Conservation (phyloP, 2,888 invertebrate genomes). For the Tipula helvola region DNA sequence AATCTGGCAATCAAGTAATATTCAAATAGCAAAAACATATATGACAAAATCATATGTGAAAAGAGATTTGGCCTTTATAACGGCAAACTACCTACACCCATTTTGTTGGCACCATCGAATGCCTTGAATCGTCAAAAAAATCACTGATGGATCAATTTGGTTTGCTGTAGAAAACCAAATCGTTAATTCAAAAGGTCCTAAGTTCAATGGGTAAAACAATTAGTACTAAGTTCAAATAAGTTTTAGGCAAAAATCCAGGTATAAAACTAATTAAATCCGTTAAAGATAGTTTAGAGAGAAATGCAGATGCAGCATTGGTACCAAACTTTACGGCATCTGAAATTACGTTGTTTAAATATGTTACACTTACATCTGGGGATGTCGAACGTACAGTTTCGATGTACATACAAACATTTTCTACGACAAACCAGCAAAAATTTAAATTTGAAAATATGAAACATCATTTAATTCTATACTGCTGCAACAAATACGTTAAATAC, state of each 20-base stretch:
- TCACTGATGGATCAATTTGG: background rate
- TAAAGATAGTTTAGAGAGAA: background rate
- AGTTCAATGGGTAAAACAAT: background rate
- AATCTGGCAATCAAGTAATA: background rate
- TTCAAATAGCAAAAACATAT: background rate
- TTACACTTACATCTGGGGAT: too few relatives aligned
- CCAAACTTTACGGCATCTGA: too few relatives aligned
- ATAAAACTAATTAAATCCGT: background rate
- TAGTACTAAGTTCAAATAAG: background rate
- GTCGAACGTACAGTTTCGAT: too few relatives aligned
- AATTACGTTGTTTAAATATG: too few relatives aligned
- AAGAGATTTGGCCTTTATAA: background rate
- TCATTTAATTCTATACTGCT: too few relatives aligned
- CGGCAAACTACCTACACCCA: background rate
- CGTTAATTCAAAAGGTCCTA: background rate
- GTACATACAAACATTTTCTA: too few relatives aligned
- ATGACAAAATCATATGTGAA: background rate
- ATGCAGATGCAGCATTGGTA: background rate
- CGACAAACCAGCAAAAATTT: too few relatives aligned
- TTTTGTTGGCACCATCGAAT: background rate
- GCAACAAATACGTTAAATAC: too few relatives aligned
- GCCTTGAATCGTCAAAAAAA: background rate
- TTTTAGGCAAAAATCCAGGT: background rate
- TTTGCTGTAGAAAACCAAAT: background rate
- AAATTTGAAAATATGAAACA: too few relatives aligned